A percentile compares a stretch with the other conserved stretches of the same genome.
Evolutionary conservation across 1,140 invertebrate genomes (phyloP).

Genomic region (Trachymyrmex septentrionalis): DNA sequence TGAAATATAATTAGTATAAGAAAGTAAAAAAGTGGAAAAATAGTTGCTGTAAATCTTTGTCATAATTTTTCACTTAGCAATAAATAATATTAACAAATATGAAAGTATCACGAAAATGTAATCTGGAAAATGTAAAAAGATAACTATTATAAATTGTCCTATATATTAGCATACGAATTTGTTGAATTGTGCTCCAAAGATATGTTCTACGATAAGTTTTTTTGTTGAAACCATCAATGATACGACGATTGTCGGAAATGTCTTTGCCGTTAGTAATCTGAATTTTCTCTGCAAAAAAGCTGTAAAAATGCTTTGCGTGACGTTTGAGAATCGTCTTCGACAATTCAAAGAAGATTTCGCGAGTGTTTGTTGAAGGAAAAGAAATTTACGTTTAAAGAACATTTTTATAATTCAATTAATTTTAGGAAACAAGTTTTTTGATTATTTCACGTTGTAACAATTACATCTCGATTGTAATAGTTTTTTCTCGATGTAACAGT

Average conservation of each 20-base stretch:
- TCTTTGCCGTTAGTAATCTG: conserved; percentile 13
- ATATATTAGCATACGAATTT: neutral
- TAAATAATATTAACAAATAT: neutral
- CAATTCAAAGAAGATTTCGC: neutral
- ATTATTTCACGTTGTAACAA: neutral
- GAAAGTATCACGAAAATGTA: neutral
- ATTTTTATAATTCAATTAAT: conserved; percentile 11
- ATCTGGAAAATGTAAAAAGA: neutral
- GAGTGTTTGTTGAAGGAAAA: neutral
- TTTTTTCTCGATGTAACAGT: neutral
- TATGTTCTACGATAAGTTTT: neutral
- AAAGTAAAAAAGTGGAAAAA: neutral
- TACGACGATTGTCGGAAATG: neutral
- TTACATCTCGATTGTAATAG: neutral
- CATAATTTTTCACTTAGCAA: neutral
- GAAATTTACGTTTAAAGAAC: neutral
- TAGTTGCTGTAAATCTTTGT: neutral
- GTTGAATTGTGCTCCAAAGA: conserved; percentile 1
- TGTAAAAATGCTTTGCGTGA: conserved; percentile 24
- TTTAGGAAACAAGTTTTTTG: neutral
- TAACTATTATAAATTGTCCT: neutral
- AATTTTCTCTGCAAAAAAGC: conserved; percentile 14
- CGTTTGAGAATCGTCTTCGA: neutral
- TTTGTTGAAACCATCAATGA: neutral
- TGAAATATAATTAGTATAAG: neutral